phyloP scores from a whole-genome alignment of 1,140 invertebrate species.

The Chelonus insularis region DNA sequence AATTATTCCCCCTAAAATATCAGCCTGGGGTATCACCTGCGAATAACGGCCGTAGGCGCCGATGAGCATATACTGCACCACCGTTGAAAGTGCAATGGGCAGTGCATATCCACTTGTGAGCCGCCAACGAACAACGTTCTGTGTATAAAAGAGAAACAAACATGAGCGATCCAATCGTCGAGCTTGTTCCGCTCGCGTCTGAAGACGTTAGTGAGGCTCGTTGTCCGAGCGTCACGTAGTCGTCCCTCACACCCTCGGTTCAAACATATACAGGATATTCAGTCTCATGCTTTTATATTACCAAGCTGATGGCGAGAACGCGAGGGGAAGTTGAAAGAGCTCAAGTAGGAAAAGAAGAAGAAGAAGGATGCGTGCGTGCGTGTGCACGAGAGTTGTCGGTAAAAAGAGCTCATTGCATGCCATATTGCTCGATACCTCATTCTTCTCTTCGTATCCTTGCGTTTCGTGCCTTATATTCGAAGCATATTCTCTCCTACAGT shows the following conservation, averaged over 20 bases:
- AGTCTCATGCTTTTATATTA: too few species aligned
- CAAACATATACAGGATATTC: not conserved
- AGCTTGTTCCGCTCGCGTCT: slow-evolving; percentile 20
- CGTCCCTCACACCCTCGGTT: slow-evolving; percentile 15
- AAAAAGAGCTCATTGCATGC: too few species aligned
- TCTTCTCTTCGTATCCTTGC: too few species aligned
- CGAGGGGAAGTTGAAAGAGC: too few species aligned
- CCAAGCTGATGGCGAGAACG: too few species aligned
- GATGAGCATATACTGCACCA: slow-evolving; percentile 8
- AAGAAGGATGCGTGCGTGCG: too few species aligned
- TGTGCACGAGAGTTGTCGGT: too few species aligned
- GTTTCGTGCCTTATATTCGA: too few species aligned
- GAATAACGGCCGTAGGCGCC: slow-evolving; percentile 21
- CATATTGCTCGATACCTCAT: too few species aligned
- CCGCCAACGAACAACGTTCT: slow-evolving; percentile 9
- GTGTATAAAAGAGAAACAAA: slow-evolving; percentile 28
- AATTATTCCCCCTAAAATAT: slow-evolving; percentile 23
- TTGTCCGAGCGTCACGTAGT: slow-evolving; percentile 31
- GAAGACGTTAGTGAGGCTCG: slow-evolving; percentile 21
- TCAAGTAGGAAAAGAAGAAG: too few species aligned
- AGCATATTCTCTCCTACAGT: too few species aligned
- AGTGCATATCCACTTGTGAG: not conserved
- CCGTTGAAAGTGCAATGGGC: not conserved
- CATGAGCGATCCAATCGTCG: slow-evolving; percentile 25
- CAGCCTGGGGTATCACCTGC: slow-evolving; percentile 25